Base-by-base conservation (phyloP, 2,113 vertebrate species). In the Platanista minor region DNA sequence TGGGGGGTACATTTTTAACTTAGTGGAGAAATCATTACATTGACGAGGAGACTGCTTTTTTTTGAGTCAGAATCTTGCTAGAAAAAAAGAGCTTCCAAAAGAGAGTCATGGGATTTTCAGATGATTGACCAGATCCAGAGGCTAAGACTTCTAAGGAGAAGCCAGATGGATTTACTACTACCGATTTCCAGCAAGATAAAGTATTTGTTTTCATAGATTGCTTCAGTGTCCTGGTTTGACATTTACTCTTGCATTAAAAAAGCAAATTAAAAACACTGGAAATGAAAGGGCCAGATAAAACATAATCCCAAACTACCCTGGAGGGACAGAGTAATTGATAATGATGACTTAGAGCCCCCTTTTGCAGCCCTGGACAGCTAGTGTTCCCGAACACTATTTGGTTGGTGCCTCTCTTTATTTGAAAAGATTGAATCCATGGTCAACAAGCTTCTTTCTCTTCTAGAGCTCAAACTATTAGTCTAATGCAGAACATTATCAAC, bases 201-300 rank as follows among this genome's bases (percentile, higher is more conserved):
- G 36, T n/a, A 78, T 81, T 98, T 97, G 93, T 95, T 95, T 77
- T 69, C 83, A 97, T 92, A 97, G 84, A 96, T 78, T 96, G 88
- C 61, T 97, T 96, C 90, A n/a, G 31, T 90, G 81, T 97, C 54
- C 97, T 97, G 43, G 80, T 86, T 97, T 96, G 25, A 98, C 87
- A 89, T 62, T 46, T 66, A 46, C 69, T 98, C 57, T 97, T 97
- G 59, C 88, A 98, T 93, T 88, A 96, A 98, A 97, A 97, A 95
- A 86, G 66, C 89, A 95, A 98, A 98, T 97, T 96, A 96, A 98
- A 98, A 98, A 74, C 75, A 97, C 57, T 96, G 87, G 96, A 90
- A 93, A 95, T 89, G 84, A 86, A 87, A 95, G 33, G 81, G 86
- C 95, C 98, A 98, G 96, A 97, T 39, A 74, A 92, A 97, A 7